Percentiles rank a stretch among this genome's conserved stretches.
Evolutionary conservation across 2,888 invertebrate genomes (phyloP).

Genomic region (Tetranychus piercei): DNA sequence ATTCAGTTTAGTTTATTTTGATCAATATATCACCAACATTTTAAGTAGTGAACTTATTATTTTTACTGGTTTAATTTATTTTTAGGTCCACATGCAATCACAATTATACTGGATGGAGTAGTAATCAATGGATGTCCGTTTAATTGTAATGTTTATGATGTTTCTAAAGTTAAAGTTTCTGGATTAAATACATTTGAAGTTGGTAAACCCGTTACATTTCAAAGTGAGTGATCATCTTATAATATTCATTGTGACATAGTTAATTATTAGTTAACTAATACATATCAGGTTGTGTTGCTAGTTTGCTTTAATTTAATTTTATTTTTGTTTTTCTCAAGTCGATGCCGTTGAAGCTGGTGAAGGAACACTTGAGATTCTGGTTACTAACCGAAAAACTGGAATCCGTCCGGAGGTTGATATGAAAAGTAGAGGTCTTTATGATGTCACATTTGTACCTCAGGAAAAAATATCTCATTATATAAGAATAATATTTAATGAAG

Average conservation of each 20-base stretch:
- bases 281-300: constrained; percentile 9
- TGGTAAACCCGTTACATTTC: constrained; percentile 33
- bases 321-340: constrained; percentile 40
- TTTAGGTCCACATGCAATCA: constrained; percentile 57
- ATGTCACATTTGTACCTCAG: constrained; percentile 45
- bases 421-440: constrained; percentile 66
- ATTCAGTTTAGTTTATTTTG: background rate
- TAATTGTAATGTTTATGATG: constrained; percentile 82
- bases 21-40: no score
- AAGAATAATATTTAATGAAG: constrained; percentile 82
- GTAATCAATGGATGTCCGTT: constrained; percentile 71
- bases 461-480: constrained; percentile 74
- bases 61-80: background rate
- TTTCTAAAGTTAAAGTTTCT: constrained; percentile 41
- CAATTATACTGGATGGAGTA: constrained; percentile 54
- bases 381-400: constrained; percentile 69
- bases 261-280: constrained; percentile 6
- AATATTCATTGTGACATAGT: background rate
- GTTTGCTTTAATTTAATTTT: background rate
- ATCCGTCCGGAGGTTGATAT: constrained; percentile 75
- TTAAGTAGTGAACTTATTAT: background rate
- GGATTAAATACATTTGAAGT: constrained; percentile 32
- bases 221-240: constrained; percentile 29
- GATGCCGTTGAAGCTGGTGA: constrained; percentile 88
- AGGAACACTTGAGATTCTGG: constrained; percentile 74